Percentiles rank a stretch among this genome's conserved stretches.
Evolutionary conservation across 2,797 vertebrate species (phyloP).

Genomic region (Coilia nasus): DNA sequence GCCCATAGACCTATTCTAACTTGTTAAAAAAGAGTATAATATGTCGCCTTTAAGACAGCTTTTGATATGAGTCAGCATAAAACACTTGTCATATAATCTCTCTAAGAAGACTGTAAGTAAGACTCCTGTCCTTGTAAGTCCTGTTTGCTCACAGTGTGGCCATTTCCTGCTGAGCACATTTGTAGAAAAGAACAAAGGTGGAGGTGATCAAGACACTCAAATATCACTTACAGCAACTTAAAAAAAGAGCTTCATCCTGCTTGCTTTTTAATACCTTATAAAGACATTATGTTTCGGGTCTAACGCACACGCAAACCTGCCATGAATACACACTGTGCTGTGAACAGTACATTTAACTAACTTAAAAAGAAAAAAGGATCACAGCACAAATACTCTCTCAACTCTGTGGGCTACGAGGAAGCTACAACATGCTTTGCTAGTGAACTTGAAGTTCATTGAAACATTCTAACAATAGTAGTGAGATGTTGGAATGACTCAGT

Average conservation of each 20-base stretch:
- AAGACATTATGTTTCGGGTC: too few relatives aligned
- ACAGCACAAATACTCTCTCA: not conserved
- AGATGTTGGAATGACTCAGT: not conserved
- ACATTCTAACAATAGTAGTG: not conserved
- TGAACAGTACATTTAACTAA: too few relatives aligned
- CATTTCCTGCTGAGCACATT: not conserved
- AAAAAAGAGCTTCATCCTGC: not conserved
- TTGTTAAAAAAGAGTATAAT: too few relatives aligned
- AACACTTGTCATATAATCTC: not conserved
- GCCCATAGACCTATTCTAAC: too few relatives aligned
- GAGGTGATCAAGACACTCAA: not conserved
- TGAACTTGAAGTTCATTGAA: not conserved
- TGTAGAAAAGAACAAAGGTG: not conserved
- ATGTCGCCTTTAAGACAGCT: too few relatives aligned
- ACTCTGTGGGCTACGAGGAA: not conserved
- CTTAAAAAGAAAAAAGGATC: not conserved
- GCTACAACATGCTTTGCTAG: not conserved
- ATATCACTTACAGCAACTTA: not conserved
- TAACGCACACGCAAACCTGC: too few relatives aligned
- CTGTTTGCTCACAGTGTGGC: not conserved
- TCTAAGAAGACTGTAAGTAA: not conserved
- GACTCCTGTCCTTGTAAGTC: not conserved
- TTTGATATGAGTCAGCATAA: not conserved
- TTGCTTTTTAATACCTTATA: too few relatives aligned
- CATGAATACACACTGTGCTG: too few relatives aligned